phyloP scores from a whole-genome alignment of 2,113 vertebrate species.

The Hystrix cristata region DNA sequence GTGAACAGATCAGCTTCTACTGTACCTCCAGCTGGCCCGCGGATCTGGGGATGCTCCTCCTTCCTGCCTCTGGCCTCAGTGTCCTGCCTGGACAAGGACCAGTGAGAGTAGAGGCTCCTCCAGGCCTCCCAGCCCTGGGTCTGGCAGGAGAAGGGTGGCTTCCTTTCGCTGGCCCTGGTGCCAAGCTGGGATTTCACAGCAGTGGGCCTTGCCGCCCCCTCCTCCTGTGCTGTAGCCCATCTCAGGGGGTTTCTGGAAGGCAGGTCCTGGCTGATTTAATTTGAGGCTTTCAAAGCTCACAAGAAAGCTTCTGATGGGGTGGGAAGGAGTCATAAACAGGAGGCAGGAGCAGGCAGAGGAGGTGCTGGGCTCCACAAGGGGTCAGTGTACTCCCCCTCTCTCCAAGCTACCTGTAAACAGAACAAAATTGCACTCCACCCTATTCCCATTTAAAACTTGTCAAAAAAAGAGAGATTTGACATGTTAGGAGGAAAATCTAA shows the following conservation, averaged over 20 bases:
- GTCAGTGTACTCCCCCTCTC: not conserved
- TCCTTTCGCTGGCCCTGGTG: not conserved
- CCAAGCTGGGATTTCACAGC: not conserved
- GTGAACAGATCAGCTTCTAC: rapidly evolving
- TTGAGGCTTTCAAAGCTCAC: not conserved
- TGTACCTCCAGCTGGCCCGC: rapidly evolving
- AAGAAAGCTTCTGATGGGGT: not conserved
- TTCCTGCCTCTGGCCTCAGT: not conserved
- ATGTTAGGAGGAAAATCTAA: not conserved
- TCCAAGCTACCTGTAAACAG: not conserved
- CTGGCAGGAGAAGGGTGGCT: not conserved
- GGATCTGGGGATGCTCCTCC: no score
- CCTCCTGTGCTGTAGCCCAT: not conserved
- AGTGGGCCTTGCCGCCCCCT: not conserved
- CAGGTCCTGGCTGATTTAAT: not conserved
- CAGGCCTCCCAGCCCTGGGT: not conserved
- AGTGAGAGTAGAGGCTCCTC: not conserved
- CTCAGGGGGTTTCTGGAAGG: not conserved
- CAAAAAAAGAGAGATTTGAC: constrained; percentile 43
- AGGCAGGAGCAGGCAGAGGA: not conserved
- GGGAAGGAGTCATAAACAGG: no score
- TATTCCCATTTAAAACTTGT: not conserved
- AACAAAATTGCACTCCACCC: not conserved
- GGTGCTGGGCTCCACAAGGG: not conserved
- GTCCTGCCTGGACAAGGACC: not conserved